Conservation (phyloP, 2,888 invertebrate species). For the Dichetophora obliterata region DNA sequence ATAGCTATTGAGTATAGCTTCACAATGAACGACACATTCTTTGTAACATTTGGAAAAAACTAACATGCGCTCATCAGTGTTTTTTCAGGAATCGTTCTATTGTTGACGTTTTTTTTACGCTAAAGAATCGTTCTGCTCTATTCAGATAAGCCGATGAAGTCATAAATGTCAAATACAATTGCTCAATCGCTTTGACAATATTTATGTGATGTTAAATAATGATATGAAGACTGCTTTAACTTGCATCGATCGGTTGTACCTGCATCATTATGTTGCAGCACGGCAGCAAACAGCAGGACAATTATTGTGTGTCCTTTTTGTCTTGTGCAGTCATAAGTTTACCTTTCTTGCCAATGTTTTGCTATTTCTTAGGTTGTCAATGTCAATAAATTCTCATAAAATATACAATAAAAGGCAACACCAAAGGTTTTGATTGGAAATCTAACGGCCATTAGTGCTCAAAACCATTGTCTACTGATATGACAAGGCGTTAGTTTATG, state of each 20-base stretch:
- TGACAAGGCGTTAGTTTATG: slow-evolving; percentile 16
- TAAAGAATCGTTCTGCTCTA: background rate
- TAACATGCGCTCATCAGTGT: too few species aligned
- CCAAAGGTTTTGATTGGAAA: slow-evolving; percentile 17
- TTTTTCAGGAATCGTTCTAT: too few species aligned
- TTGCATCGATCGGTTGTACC: slow-evolving; percentile 5
- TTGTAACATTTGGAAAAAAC: too few species aligned
- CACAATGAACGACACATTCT: too few species aligned
- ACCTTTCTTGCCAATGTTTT: background rate
- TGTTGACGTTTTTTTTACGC: background rate
- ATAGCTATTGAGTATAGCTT: too few species aligned
- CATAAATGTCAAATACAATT: slow-evolving; percentile 59
- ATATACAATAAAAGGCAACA: slow-evolving; percentile 50
- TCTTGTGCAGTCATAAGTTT: background rate
- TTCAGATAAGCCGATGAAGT: slow-evolving; percentile 48
- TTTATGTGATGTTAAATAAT: slow-evolving; percentile 63
- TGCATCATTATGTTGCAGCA: background rate
- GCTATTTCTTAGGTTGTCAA: slow-evolving; percentile 37
- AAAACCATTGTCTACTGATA: slow-evolving; percentile 4
- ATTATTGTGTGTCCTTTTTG: background rate
- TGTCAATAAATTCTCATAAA: slow-evolving; percentile 60
- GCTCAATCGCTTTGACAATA: slow-evolving; percentile 46
- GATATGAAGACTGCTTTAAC: slow-evolving; percentile 53
- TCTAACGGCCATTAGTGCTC: background rate
- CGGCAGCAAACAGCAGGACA: slow-evolving; percentile 17